Evolutionary conservation across 2,888 invertebrate genomes (phyloP), one percentile per base, ranked within the genome.

Genomic region (Nomada fabriciana): DNA sequence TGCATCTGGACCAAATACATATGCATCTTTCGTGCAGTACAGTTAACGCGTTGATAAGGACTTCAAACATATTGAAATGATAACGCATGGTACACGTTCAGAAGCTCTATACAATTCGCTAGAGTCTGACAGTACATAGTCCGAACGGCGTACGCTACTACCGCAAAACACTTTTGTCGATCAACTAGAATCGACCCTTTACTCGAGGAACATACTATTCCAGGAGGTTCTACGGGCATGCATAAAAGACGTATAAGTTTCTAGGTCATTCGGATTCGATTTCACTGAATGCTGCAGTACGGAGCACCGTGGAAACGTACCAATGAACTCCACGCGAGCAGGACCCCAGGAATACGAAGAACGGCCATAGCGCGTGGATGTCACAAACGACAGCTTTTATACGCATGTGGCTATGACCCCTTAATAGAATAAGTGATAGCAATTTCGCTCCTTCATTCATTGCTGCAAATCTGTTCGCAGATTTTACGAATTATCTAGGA

Each of bases 121-220:
- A 52, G n/a, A 63, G 25, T 53, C 13, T 63, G 63, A 70, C 68
- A 78, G 69, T 47, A 68, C 69, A 67, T 69, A 64, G 80, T 65
- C 50, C 18, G 53, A 90, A 88, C 89, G 20, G 84, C 89, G 86
- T 53, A 29, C 60, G 70, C 65, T 69, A 73, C 60, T 55, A 89
- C 89, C 89, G 90, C 92, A 90, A 93, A 91, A 92, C 91, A 93
- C 91, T 91, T 93, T 92, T 92, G 92, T 91, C 91, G 93, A 92
- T 92, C 92, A 90, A 91, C 91, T 92, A 92, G 92, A 92, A 92
- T 90, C 91, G 91, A 89, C 90, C 85, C 84, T 89, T 72, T 63
- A 90, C 82, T 82, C 83, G 91, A 92, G 71, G 72, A 89, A 43
- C 89, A 93, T 87, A 82, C 87, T 9, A 43, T 55, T 3, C 15